phyloP scores from a whole-genome alignment of 2,797 vertebrate genomes.

The Onychomys leucogaster region DNA sequence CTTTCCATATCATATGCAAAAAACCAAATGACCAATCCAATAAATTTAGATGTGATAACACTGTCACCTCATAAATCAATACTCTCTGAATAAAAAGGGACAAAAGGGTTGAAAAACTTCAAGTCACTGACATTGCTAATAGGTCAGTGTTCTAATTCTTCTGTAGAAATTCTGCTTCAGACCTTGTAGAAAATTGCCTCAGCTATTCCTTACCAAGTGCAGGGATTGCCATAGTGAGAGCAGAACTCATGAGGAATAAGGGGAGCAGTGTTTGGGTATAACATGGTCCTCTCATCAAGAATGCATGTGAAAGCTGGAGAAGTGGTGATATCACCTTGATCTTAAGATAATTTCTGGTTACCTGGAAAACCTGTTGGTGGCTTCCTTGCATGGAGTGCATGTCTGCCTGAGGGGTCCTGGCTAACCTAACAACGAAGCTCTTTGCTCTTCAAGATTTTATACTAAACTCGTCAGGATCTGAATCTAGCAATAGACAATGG shows the following conservation, averaged over 20 bases:
- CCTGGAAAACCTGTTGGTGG: neutral
- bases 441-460: neutral
- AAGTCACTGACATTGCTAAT: neutral
- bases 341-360: neutral
- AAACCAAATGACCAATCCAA: neutral
- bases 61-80: neutral
- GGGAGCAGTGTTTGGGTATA: neutral
- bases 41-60: neutral
- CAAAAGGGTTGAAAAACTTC: neutral
- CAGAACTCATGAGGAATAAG: neutral
- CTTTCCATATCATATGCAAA: neutral
- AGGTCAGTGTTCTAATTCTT: neutral
- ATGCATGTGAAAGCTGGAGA: neutral
- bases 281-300: neutral
- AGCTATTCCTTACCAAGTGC: neutral
- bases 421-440: neutral
- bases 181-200: neutral
- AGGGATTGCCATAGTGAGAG: neutral
- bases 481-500: neutral
- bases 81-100: neutral
- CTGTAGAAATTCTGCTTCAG: slow-evolving; percentile 8
- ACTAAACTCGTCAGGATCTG: neutral
- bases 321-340: neutral
- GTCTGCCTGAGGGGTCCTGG: neutral
- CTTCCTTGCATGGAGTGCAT: neutral